Conservation (phyloP, 2,888 invertebrate genomes). For the Phorcus lineatus region DNA sequence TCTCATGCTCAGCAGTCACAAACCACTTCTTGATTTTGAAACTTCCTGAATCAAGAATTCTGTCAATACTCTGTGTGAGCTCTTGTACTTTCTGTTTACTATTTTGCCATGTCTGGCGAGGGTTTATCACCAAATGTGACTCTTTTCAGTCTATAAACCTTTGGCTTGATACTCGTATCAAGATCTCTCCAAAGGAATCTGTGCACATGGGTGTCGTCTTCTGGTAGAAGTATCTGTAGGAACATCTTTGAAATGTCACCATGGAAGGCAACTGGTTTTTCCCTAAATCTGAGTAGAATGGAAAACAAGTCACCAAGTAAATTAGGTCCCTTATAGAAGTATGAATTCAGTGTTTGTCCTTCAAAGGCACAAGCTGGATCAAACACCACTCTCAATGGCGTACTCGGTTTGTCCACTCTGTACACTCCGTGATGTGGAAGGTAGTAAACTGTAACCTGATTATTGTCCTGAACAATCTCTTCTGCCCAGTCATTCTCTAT, state of each 20-base stretch:
- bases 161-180: not conserved
- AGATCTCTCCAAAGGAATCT: not conserved
- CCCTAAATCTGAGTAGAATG: slow-evolving; percentile 1
- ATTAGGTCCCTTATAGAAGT: slow-evolving; percentile 24
- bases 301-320: slow-evolving; percentile 26
- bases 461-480: not conserved
- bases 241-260: not conserved
- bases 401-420: slow-evolving; percentile 11
- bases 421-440: slow-evolving; percentile 27
- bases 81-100: not conserved
- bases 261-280: not conserved
- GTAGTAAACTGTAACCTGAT: slow-evolving; percentile 15
- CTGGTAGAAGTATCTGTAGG: not conserved
- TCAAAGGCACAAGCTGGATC: not conserved
- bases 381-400: slow-evolving; percentile 30
- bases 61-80: not conserved
- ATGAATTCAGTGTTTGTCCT: slow-evolving; percentile 20
- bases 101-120: not conserved
- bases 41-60: slow-evolving; percentile 11
- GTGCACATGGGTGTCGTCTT: not conserved
- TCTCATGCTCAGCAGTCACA: not conserved
- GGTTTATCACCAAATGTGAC: not conserved
- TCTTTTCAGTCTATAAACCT: not conserved
- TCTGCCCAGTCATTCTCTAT: slow-evolving; percentile 26
- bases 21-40: slow-evolving; percentile 29